Evolutionary conservation across 2,888 invertebrate genomes (phyloP).

Genomic region (Dione juno): DNA sequence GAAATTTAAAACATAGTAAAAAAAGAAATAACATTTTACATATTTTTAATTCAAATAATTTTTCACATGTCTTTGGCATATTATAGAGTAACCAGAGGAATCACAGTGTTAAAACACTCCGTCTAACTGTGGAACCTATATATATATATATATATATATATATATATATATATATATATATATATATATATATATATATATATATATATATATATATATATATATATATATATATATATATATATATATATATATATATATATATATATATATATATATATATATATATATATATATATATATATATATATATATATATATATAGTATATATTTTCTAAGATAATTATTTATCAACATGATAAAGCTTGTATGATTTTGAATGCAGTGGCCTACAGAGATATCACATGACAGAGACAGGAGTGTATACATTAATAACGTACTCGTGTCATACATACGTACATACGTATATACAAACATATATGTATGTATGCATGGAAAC

Average conservation of each 20-base stretch:
- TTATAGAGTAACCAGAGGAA: no score
- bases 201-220: background rate
- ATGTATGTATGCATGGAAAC: background rate
- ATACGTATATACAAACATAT: background rate
- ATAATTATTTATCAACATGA: conserved; percentile 11
- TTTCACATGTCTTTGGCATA: no score
- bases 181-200: background rate
- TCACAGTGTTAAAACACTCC: no score
- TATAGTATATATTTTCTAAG: background rate
- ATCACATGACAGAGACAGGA: conserved; percentile 24
- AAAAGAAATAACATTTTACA: no score
- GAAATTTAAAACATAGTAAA: background rate
- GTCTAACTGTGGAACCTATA: no score
- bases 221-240: no score
- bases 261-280: background rate
- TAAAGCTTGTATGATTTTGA: conserved; percentile 10
- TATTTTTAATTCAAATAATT: no score
- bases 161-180: no score
- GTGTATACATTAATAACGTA: conserved; percentile 26
- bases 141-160: background rate
- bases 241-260: background rate
- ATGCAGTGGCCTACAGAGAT: conserved; percentile 26
- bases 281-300: background rate
- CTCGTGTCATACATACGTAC: conserved; percentile 20
- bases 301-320: background rate